Conservation (phyloP, 1,140 invertebrate genomes). For the Teleopsis dalmanni region DNA sequence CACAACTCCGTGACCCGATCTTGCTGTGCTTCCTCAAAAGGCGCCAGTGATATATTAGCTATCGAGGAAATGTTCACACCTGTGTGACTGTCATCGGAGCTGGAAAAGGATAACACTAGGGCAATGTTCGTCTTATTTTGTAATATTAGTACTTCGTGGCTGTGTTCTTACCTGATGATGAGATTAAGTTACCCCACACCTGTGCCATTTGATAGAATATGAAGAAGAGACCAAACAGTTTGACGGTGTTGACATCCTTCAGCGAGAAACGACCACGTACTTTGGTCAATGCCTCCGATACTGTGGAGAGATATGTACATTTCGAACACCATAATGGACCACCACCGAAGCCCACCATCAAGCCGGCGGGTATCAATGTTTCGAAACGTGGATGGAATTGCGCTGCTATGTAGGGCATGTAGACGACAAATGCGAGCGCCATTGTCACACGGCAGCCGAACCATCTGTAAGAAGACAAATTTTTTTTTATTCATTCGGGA, state of each 20-base stretch:
- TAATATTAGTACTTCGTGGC: not conserved
- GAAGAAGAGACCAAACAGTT: slow-evolving; percentile 97
- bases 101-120: slow-evolving; percentile 8
- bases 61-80: not conserved
- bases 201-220: slow-evolving; percentile 89
- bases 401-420: slow-evolving; percentile 86
- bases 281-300: slow-evolving; percentile 77
- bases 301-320: slow-evolving; percentile 87
- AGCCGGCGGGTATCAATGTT: slow-evolving; percentile 74
- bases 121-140: not conserved
- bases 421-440: slow-evolving; percentile 71
- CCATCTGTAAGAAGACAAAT: slow-evolving; percentile 50
- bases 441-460: slow-evolving; percentile 82
- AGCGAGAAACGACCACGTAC: slow-evolving; percentile 45
- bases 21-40: not conserved
- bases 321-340: slow-evolving; percentile 95
- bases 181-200: slow-evolving; percentile 88
- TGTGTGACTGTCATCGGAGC: too few relatives aligned
- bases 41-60: not conserved
- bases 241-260: slow-evolving; percentile 76
- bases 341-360: slow-evolving; percentile 74
- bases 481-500: too few relatives aligned
- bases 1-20: slow-evolving; percentile 50
- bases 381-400: slow-evolving; percentile 83
- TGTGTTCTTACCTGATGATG: slow-evolving; percentile 71